Base-by-base conservation (phyloP, 2,113 vertebrate species). In the Clarias batrachus region DNA sequence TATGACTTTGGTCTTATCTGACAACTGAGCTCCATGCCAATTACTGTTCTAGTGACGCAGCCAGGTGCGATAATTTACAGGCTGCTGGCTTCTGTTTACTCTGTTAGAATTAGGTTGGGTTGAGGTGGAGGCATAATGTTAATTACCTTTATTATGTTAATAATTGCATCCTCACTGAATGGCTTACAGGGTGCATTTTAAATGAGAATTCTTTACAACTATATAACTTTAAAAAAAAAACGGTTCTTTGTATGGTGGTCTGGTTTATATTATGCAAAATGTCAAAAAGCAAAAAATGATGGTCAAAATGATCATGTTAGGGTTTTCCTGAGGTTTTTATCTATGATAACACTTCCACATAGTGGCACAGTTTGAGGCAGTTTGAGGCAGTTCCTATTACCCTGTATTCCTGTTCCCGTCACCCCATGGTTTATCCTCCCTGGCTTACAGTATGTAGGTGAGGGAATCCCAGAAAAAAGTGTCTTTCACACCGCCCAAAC, bases 391-490 rank as follows among this genome's bases (percentile, higher is more conserved):
- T 56, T 66, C 3, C 3, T 66, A 52, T 66, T 1, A 12, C 6
- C 13, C 3, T 52, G 17, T 8, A 11, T 65, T 65, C 37, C 33
- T 56, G 2, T 37, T 25, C 16, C 41, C 52, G 52, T 25, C 54
- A 17, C 10, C 25, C n/a, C 25, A 33, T 27, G 59, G 30, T 54
- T 71, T 83, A 71, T 83, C 12, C 16, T 37, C 11, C 71, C 17
- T 37, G 17, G 65, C 57, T 70, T 76, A 37, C 33, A 37, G 33
- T 37, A 84, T 41, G 71, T 84, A 74, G 70, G 33, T 76, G 14
- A 84, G 83, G 83, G 71, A 84, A 84, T 76, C 83, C 83, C 83
- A 3, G 0, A 23, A 33, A 60, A 70, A 37, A 63, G 25, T 63
- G 23, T 62, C 70, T 73, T 84, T 60, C 66, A 74, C 23, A 74